Base-by-base conservation (phyloP, 2,797 vertebrate genomes). In the Zalophus californianus region DNA sequence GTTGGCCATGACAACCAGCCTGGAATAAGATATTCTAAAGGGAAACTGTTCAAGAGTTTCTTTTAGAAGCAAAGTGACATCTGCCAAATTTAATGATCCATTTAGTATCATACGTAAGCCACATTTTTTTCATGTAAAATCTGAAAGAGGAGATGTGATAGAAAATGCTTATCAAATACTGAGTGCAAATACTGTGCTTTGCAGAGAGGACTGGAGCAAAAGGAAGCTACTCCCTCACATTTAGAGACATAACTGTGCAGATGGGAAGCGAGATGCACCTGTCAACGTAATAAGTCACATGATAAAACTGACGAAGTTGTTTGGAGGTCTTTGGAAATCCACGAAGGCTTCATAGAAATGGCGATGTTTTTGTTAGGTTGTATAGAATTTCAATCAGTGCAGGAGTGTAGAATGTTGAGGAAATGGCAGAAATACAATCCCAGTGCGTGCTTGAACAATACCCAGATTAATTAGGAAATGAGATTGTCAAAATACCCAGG, bases 111-210 rank as follows among this genome's bases (percentile, higher is more conserved):
- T 50, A 73, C 32, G 25, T 50, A 62, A 87, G 56, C 38, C 32
- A 38, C 70, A n/a, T 32, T 70, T 66, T 87, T 66, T 84, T 50
- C 66, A 44, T 62, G 23, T 90, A 58, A 86, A 77, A 73, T 32
- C 27, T 73, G 54, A 80, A 93, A 94, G 52, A 84, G 27, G 84
- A 82, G 41, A 77, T 50, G 27, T 95, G 27, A 13, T 56, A 64
- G 54, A 92, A 52, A 70, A 44, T 62, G 5, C 12, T 85, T 68
- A 91, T 72, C 18, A 80, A 64, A 58, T 50, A 70, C 27, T 54
- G 2, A 4, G 3, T 54, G 4, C 38, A 52, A 35, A 79, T 9
- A 18, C 11, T 58, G 10, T 44, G 6, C 29, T 21, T 6, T 25
- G 10, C 35, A 68, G 56, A 16, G 2, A 48, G 21, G 14, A 52